phyloP scores from a whole-genome alignment of 2,797 vertebrate species.

The Oceanodroma leucorhoa region DNA sequence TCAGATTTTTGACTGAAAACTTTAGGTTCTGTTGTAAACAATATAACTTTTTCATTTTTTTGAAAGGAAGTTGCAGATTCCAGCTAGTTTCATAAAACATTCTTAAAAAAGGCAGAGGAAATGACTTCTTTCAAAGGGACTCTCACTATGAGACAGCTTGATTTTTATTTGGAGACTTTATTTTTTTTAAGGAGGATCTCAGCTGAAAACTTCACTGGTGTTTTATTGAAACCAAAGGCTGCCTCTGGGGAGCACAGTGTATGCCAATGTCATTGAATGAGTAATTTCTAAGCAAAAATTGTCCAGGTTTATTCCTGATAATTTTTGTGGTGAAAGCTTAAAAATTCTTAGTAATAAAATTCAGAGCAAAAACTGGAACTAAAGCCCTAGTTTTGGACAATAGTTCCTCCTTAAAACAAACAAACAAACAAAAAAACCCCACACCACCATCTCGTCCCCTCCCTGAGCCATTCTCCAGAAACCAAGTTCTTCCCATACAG shows the following conservation, averaged over 20 bases:
- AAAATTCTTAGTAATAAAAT: neutral
- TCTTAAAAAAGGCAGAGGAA: neutral
- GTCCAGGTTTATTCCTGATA: neutral
- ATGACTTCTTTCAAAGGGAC: neutral
- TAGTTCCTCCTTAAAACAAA: neutral
- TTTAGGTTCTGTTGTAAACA: neutral
- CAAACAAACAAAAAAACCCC: neutral
- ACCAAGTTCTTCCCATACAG: neutral
- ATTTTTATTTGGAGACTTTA: neutral
- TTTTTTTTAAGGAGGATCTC: neutral
- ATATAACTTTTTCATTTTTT: neutral
- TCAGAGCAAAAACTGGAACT: neutral
- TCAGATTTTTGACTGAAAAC: neutral
- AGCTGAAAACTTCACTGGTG: neutral
- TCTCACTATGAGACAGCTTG: neutral
- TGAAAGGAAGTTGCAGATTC: neutral
- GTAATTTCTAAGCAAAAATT: neutral
- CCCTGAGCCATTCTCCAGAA: neutral
- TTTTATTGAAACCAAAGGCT: neutral
- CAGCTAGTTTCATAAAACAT: neutral
- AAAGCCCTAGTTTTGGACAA: neutral
- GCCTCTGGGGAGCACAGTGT: neutral
- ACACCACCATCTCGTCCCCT: neutral
- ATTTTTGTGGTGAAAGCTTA: neutral
- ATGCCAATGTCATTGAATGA: neutral